Evolutionary conservation across 2,888 invertebrate genomes (phyloP).

Genomic region (Gordius sp.): DNA sequence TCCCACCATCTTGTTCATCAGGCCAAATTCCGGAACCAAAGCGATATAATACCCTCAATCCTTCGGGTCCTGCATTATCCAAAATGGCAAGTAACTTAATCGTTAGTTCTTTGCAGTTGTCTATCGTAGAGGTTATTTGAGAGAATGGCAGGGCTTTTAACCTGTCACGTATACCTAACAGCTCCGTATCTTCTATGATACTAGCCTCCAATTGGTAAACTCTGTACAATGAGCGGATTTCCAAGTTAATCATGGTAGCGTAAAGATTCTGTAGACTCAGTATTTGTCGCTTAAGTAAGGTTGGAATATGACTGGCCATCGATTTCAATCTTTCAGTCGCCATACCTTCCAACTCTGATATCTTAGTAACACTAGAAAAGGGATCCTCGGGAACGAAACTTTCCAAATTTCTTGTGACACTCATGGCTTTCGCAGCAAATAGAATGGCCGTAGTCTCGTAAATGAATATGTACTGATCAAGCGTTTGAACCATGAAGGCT

Average conservation of each 20-base stretch:
- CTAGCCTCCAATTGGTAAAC: background rate
- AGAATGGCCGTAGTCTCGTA: slow-evolving; percentile 51
- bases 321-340: background rate
- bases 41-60: too few relatives aligned
- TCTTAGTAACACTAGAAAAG: background rate
- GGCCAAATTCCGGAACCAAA: too few relatives aligned
- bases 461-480: slow-evolving; percentile 96
- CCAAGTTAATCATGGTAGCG: background rate
- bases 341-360: background rate
- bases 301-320: background rate
- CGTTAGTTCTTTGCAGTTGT: too few relatives aligned
- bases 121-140: too few relatives aligned
- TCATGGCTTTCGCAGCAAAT: background rate
- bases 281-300: background rate
- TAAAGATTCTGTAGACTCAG: background rate
- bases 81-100: too few relatives aligned
- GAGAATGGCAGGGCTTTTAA: too few relatives aligned
- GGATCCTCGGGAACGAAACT: background rate
- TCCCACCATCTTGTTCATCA: too few relatives aligned
- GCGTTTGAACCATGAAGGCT: slow-evolving; percentile 97
- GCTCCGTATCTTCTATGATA: background rate
- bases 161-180: background rate
- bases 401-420: background rate
- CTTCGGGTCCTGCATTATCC: too few relatives aligned
- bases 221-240: background rate